Percentiles rank a stretch among this genome's conserved stretches.
Conservation (phyloP, 2,797 vertebrate genomes). For the Melanotaenia parkinsoni region DNA sequence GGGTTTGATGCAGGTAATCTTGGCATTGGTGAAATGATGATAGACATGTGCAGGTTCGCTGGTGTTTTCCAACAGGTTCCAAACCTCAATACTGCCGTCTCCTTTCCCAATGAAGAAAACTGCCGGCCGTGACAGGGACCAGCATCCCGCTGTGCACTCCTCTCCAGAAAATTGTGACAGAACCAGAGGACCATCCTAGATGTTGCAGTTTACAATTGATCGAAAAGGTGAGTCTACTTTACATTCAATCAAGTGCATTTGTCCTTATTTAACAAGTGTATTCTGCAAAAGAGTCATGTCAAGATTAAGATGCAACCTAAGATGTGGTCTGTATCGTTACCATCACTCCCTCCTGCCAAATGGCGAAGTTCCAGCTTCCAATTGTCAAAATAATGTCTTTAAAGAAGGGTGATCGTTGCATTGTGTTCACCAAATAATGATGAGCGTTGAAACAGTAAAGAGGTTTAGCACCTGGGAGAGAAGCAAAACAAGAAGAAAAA, state of each 20-base stretch:
- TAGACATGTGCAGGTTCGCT: constrained; percentile 82
- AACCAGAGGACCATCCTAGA: constrained; percentile 86
- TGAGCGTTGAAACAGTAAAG: constrained; percentile 75
- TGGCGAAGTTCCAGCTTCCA: constrained; percentile 88
- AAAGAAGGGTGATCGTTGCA: constrained; percentile 92
- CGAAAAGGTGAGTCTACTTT: background rate
- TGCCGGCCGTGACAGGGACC: constrained; percentile 90
- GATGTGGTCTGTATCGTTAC: constrained; percentile 74
- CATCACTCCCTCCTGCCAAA: constrained; percentile 91
- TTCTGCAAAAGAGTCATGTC: background rate
- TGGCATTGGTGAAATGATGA: constrained; percentile 70
- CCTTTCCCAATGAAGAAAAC: constrained; percentile 91
- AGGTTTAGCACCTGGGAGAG: constrained; percentile 84
- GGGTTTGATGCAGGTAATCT: constrained; percentile 87
- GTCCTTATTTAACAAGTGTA: background rate
- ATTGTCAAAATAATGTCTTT: constrained; percentile 88
- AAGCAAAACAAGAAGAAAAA: constrained; percentile 18
- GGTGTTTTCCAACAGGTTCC: constrained; percentile 91
- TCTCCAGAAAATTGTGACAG: constrained; percentile 79
- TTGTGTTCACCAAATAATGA: constrained; percentile 82
- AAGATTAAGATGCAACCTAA: too few relatives aligned
- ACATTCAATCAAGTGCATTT: background rate
- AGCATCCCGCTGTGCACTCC: constrained; percentile 85
- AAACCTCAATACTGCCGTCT: constrained; percentile 90
- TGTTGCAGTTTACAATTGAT: background rate